Conservation (phyloP, 2,113 vertebrate species). For the Anarrhichthys ocellatus region DNA sequence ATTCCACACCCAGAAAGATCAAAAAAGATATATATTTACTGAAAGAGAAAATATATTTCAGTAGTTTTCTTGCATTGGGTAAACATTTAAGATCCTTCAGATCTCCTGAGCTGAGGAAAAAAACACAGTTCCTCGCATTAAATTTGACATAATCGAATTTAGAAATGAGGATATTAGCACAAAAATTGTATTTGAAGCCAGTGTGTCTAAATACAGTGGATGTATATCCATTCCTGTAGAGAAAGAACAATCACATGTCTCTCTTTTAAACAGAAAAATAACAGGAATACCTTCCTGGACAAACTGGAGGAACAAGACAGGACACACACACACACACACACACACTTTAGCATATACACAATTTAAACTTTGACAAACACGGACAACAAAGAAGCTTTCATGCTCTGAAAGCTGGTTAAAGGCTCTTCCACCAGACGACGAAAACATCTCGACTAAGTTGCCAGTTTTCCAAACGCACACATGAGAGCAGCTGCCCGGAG, state of each 20-base stretch:
- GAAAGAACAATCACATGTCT: background rate
- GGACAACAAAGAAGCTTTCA: background rate
- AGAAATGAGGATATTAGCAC: no score
- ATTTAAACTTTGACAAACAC: background rate
- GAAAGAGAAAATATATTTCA: background rate
- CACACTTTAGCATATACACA: background rate
- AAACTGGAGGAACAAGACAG: slow-evolving; percentile 3
- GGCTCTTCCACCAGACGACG: background rate
- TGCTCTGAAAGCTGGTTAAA: background rate
- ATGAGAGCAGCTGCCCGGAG: background rate
- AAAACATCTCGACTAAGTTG: background rate
- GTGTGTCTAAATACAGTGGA: background rate
- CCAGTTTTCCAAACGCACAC: background rate
- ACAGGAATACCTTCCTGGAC: background rate
- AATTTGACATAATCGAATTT: background rate
- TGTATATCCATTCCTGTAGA: background rate
- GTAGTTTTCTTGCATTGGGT: background rate
- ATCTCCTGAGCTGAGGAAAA: background rate
- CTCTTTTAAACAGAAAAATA: background rate
- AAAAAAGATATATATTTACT: background rate
- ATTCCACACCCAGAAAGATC: background rate
- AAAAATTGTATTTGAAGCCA: background rate
- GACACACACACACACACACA: background rate
- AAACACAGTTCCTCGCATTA: background rate
- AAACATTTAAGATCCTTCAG: background rate